These are phyloP conservation scores for Dascyllus trimaculatus DNA, from an alignment of 2,113 vertebrate species.

Conservation along the genomic window DNA sequence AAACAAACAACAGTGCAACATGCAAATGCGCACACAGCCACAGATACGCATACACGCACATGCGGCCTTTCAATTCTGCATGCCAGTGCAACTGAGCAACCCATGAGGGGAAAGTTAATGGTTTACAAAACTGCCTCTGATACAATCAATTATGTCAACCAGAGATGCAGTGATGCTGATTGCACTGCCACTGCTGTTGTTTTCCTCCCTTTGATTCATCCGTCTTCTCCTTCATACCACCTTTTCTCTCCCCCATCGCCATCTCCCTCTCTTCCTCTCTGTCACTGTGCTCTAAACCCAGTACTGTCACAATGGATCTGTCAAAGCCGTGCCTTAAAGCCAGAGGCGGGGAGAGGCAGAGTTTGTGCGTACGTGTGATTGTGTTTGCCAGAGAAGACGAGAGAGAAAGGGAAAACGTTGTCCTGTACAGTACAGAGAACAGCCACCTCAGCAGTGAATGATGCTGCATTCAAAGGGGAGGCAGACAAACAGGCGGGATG, in stretches of 20 bases:
- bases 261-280: slow-evolving; percentile 59
- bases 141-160: slow-evolving; percentile 75
- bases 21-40: slow-evolving; percentile 2
- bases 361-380: slow-evolving; percentile 52
- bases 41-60: neutral
- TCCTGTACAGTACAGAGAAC: slow-evolving; percentile 69
- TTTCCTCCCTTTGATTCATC: slow-evolving; percentile 75
- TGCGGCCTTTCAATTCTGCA: slow-evolving; percentile 11
- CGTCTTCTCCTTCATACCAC: slow-evolving; percentile 67
- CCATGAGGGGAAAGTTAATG: slow-evolving; percentile 57
- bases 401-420: slow-evolving; percentile 49
- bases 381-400: slow-evolving; percentile 39
- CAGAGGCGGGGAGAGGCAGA: slow-evolving; percentile 48
- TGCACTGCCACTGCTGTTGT: slow-evolving; percentile 62
- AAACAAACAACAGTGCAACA: slow-evolving; percentile 13
- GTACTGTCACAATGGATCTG: slow-evolving; percentile 76
- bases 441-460: slow-evolving; percentile 77
- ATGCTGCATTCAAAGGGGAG: slow-evolving; percentile 64
- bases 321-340: slow-evolving; percentile 74
- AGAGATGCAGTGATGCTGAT: slow-evolving; percentile 68
- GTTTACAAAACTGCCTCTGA: slow-evolving; percentile 73
- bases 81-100: slow-evolving; percentile 19
- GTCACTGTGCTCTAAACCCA: slow-evolving; percentile 76
- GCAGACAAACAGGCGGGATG: slow-evolving; percentile 54
- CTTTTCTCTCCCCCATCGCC: slow-evolving; percentile 51